Conservation (phyloP, 2,797 vertebrate genomes). For the Agapornis canus region DNA sequence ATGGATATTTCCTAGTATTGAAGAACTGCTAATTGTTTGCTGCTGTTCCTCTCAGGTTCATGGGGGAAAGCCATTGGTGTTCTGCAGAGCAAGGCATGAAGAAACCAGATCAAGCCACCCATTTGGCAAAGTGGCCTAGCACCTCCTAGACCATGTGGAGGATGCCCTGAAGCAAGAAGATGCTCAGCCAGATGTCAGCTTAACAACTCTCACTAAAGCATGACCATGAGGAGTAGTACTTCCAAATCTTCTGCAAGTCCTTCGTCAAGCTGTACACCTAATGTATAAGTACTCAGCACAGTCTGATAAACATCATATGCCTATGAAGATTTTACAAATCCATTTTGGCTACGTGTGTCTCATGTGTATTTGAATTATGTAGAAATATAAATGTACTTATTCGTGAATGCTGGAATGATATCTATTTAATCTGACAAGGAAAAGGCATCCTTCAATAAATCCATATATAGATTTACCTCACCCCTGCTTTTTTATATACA, state of each 20-base stretch:
- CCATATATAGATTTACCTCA: background rate
- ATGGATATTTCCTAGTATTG: conserved; percentile 52
- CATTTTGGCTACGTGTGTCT: background rate
- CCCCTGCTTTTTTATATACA: background rate
- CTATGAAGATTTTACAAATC: background rate
- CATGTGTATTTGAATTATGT: background rate
- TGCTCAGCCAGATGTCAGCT: conserved; percentile 67
- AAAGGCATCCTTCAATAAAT: background rate
- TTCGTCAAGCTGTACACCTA: background rate
- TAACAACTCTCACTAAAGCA: conserved; percentile 49
- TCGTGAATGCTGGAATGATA: background rate
- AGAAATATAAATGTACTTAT: background rate
- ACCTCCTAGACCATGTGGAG: background rate
- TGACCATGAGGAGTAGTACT: conserved; percentile 9
- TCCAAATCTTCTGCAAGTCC: conserved; percentile 12
- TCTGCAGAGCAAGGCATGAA: conserved; percentile 33
- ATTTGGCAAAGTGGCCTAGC: conserved; percentile 42
- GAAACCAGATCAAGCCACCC: background rate
- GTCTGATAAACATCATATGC: background rate
- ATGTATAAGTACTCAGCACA: background rate
- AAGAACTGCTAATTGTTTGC: conserved; percentile 60
- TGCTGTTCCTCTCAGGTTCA: conserved; percentile 41
- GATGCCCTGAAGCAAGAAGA: conserved; percentile 35
- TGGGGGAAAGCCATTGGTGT: conserved; percentile 25
- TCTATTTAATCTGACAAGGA: background rate